Percentiles rank a stretch among this genome's conserved stretches.
These are phyloP conservation scores for Charaxes varanes DNA, from an alignment of 1,140 invertebrate species.

Conservation along the genomic window DNA sequence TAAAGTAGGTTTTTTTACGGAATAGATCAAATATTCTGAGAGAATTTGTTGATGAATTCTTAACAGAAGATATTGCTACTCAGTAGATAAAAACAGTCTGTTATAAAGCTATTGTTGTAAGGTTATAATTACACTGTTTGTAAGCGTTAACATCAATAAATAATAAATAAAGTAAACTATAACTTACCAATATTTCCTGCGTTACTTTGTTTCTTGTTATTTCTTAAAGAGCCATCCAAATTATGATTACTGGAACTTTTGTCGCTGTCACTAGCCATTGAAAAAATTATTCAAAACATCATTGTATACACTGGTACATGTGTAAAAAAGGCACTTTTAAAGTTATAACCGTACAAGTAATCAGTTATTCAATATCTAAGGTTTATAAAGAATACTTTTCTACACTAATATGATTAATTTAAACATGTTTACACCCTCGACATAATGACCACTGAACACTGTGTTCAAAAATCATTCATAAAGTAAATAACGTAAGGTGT, in stretches of 20 bases:
- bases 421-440: slow-evolving; percentile 52
- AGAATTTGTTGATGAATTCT: too few species aligned
- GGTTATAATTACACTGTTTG: too few species aligned
- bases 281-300: slow-evolving; percentile 36
- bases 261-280: slow-evolving; percentile 71
- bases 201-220: slow-evolving; percentile 51
- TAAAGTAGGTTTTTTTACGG: too few species aligned
- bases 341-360: slow-evolving; percentile 12
- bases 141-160: too few species aligned
- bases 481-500: too few species aligned
- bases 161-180: neutral
- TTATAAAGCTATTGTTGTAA: too few species aligned
- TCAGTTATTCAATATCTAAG: slow-evolving; percentile 17
- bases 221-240: slow-evolving; percentile 58
- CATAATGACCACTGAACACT: slow-evolving; percentile 15
- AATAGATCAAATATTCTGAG: too few species aligned
- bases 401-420: slow-evolving; percentile 24
- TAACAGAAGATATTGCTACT: too few species aligned
- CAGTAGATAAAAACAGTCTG: too few species aligned
- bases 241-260: slow-evolving; percentile 66
- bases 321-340: slow-evolving; percentile 17
- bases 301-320: slow-evolving; percentile 7
- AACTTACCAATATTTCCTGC: slow-evolving; percentile 45
- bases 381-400: slow-evolving; percentile 37
- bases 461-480: slow-evolving; percentile 18